Evolutionary conservation across 2,888 invertebrate genomes (phyloP), one percentile per base, ranked within the genome.

Genomic region (Ophraella communa): DNA sequence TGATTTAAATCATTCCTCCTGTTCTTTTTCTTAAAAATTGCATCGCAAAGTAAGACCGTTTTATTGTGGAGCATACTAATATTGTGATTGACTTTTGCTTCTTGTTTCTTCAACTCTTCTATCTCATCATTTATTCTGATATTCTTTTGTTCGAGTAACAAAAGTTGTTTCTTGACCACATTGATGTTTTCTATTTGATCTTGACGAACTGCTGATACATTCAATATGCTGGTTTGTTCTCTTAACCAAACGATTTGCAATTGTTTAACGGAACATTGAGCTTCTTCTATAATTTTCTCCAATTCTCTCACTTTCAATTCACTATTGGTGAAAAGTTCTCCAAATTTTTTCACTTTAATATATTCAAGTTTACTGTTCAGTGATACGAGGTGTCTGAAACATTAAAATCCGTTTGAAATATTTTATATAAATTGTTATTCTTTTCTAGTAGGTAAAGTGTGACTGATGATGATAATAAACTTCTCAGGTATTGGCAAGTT

Each of bases 221-320:
- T 84, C 1, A 93, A 87, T 62, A 91, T 87, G 76, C 89, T 88
- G 0, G 89, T 88, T 79, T 94, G 92, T 69, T 91, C 86, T 53
- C 91, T 86, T 68, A 94, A 81, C 94, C 94, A 94, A 78, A 88
- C 88, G 71, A 88, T 86, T 79, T 93, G 91, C 73, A 89, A 79
- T 53, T 84, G 81, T 72, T 89, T 87, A 14, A 89, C 89, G 73
- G 87, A 86, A 65, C 85, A 85, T 47, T 88, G 87, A 1, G 86
- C 80, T 20, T 86, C 82, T 45, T 85, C 85, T 60, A 93, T 89
- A 62, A 85, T 85, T 72, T 86, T 87, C 76, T 92, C 91, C 67
- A 92, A 73, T 64, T 86, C 85, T 4, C 84, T 84, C 20, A 93
- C 88, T 78, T 89, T 87, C 33, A 86, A 78, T 77, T 90, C 88